These are phyloP conservation scores for Nemotelus nigrinus DNA, from an alignment of 2,888 invertebrate genomes.

Conservation along the genomic window DNA sequence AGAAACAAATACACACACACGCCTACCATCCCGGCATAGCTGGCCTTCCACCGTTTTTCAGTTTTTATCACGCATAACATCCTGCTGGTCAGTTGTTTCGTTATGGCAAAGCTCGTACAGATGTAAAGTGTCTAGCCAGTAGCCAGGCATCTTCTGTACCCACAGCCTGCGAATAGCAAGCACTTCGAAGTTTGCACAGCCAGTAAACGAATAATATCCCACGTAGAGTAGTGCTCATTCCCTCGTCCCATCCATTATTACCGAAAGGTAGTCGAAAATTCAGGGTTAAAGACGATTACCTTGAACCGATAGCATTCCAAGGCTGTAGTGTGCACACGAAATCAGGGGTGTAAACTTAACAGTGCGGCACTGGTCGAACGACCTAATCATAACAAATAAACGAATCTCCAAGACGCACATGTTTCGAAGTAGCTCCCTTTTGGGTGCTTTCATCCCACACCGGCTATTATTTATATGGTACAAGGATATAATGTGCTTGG, in stretches of 20 bases:
- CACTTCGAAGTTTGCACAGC: no score
- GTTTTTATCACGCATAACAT: slow-evolving; percentile 25
- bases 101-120: not conserved
- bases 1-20: no score
- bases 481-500: no score
- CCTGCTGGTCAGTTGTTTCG: slow-evolving; percentile 26
- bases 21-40: no score
- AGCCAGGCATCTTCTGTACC: not conserved
- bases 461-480: no score
- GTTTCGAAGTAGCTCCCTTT: slow-evolving; percentile 4
- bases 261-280: slow-evolving; percentile 11
- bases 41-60: not conserved
- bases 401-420: slow-evolving; percentile 16
- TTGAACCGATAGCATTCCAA: slow-evolving; percentile 17
- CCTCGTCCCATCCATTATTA: not conserved
- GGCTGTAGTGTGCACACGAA: not conserved
- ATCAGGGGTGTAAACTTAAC: not conserved
- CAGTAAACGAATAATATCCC: no score
- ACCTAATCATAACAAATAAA: slow-evolving; percentile 24
- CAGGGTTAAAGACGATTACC: slow-evolving; percentile 35
- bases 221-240: not conserved
- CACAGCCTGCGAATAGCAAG: not conserved
- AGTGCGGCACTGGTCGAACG: slow-evolving; percentile 8
- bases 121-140: slow-evolving; percentile 30
- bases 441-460: not conserved